phyloP scores from a whole-genome alignment of 2,888 invertebrate genomes.

The Melolontha melolontha region DNA sequence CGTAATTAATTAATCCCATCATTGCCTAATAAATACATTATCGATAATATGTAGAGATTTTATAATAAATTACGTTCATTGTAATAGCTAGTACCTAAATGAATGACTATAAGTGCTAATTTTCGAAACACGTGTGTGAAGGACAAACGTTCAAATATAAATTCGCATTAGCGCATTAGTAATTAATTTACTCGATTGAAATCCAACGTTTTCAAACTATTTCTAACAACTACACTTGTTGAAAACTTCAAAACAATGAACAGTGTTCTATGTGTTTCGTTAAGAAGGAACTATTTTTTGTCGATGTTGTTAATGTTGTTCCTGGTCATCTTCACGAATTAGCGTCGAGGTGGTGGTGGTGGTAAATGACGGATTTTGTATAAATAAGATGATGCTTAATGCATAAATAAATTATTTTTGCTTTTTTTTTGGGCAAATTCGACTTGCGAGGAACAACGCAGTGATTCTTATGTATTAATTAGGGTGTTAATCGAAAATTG shows the following conservation, averaged over 20 bases:
- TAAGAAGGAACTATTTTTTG: conserved; percentile 27
- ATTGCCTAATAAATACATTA: no score
- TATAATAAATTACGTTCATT: no score
- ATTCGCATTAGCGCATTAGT: not conserved
- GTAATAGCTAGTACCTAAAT: no score
- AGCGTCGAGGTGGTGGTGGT: conserved; percentile 11
- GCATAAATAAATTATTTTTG: conserved; percentile 1
- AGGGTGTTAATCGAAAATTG: no score
- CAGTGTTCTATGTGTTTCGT: no score
- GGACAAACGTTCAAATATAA: conserved; percentile 19
- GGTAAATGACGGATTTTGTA: conserved; percentile 27
- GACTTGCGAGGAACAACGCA: no score
- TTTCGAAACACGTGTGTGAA: conserved; percentile 20
- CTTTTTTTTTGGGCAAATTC: not conserved
- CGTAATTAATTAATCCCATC: no score
- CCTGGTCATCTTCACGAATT: conserved; percentile 20
- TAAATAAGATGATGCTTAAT: conserved; percentile 26
- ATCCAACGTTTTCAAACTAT: no score
- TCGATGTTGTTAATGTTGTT: conserved; percentile 11
- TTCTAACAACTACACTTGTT: no score
- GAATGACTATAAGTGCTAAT: conserved; percentile 22
- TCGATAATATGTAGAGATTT: no score
- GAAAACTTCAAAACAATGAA: no score
- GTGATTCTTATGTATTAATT: no score
- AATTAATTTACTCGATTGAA: not conserved